Percentiles rank a stretch among this genome's conserved stretches.
Conservation (phyloP, 2,797 vertebrate species). For the Spea hammondii region DNA sequence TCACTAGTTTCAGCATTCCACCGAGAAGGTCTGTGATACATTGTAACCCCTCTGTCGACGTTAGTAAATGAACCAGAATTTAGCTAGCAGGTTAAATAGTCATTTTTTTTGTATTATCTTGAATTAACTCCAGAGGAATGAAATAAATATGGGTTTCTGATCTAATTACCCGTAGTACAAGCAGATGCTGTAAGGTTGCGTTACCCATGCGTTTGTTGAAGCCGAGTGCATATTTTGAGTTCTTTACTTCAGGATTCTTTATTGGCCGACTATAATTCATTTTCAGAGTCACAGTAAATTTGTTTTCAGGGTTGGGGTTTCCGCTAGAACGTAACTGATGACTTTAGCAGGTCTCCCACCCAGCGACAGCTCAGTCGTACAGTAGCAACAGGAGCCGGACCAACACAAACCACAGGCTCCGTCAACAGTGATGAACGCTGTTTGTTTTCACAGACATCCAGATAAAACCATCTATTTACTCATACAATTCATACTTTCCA, state of each 20-base stretch:
- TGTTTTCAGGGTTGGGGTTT: slow-evolving; percentile 38
- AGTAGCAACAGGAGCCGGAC: slow-evolving; percentile 23
- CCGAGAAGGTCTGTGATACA: too few relatives aligned
- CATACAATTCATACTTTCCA: slow-evolving; percentile 32
- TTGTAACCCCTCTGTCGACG: too few relatives aligned
- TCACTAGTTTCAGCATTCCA: too few relatives aligned
- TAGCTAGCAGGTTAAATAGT: too few relatives aligned
- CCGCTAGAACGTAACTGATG: neutral
- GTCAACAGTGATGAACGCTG: slow-evolving; percentile 29
- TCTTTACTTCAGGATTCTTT: neutral
- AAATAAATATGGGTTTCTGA: too few relatives aligned
- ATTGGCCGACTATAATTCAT: neutral
- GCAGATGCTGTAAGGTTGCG: too few relatives aligned
- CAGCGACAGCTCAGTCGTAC: slow-evolving; percentile 5
- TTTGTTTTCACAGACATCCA: slow-evolving; percentile 22
- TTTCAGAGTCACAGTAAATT: slow-evolving; percentile 3
- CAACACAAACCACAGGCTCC: slow-evolving; percentile 38
- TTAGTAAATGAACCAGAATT: too few relatives aligned
- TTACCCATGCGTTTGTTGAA: too few relatives aligned
- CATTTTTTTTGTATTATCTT: too few relatives aligned
- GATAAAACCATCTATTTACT: slow-evolving; percentile 27
- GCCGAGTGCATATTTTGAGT: neutral
- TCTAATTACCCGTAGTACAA: too few relatives aligned
- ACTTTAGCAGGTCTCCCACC: slow-evolving; percentile 23
- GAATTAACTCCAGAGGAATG: too few relatives aligned